A percentile compares a stretch with the other conserved stretches of the same genome.
These are phyloP conservation scores for Melanaphis sacchari DNA, from an alignment of 1,140 invertebrate species.

Conservation along the genomic window DNA sequence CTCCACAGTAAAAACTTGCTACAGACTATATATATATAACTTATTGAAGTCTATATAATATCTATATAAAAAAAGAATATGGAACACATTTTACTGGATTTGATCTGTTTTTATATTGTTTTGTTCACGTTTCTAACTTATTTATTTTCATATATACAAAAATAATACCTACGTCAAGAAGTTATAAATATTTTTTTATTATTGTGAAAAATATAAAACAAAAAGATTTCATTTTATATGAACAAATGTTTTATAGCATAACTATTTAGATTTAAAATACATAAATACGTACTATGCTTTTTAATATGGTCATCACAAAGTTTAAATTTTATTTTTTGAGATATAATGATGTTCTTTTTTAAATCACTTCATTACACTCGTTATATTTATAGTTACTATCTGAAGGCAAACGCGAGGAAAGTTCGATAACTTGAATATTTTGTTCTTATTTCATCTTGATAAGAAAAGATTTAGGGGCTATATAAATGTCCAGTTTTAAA, in stretches of 20 bases:
- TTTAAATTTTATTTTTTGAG: not conserved
- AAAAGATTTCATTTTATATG: not conserved
- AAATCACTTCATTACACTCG: slow-evolving; percentile 15
- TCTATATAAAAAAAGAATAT: too few relatives aligned
- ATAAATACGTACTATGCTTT: not conserved
- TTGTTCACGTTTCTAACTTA: not conserved
- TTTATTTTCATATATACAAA: not conserved
- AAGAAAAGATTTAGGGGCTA: slow-evolving; percentile 27
- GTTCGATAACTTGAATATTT: slow-evolving; percentile 39
- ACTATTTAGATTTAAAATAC: not conserved
- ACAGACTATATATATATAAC: too few relatives aligned
- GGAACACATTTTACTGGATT: not conserved
- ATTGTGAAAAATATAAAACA: not conserved
- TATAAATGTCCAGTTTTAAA: not conserved
- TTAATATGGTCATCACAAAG: not conserved
- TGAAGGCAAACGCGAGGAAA: slow-evolving; percentile 22
- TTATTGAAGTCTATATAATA: too few relatives aligned
- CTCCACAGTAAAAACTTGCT: too few relatives aligned
- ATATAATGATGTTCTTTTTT: not conserved
- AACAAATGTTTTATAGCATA: not conserved
- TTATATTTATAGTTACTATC: slow-evolving; percentile 12
- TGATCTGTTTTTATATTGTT: not conserved
- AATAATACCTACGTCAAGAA: not conserved
- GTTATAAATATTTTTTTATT: not conserved
- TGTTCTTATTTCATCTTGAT: not conserved